Base-by-base conservation (phyloP, 2,113 vertebrate genomes). In the Onychostruthus taczanowskii region DNA sequence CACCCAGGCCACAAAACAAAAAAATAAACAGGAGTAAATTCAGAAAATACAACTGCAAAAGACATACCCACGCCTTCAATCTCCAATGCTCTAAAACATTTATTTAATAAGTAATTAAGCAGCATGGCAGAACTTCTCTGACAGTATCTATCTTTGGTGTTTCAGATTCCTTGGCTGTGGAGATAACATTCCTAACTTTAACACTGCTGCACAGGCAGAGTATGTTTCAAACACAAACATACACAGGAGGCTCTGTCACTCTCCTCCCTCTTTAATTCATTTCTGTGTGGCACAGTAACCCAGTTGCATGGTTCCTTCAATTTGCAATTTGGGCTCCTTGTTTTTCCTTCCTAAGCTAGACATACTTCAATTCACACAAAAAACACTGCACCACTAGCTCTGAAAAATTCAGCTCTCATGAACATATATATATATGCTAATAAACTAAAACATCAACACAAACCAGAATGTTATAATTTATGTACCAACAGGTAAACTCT, bases 271-370 rank as follows among this genome's bases (percentile, higher is more conserved):
- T 64, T 78, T 52, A 44, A 75, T 13, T 19, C 52, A 58, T 53
- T 53, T 46, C 27, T 53, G 23, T 15, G 49, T 77, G 88, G 75
- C 92, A 93, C 59, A 90, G 90, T 94, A 92, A 96, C 82, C 66
- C 75, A 93, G 11, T 43, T 94, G 67, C 33, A 87, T 1, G 63
- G 72, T 59, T 92, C 26, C 27, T 83, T 37, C 39, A 66, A 6
- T 33, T 22, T 1, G 17, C 20, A 77, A 68, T 50, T 35, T 59
- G 43, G 59, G 59, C 68, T 50, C 15, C 28, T 6, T 58, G 21
- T 4, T 82, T 53, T 46, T 55, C 47, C 8, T 67, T 47, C 43
- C 55, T 59, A 5, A 24, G 53, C 43, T 27, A 78, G 26, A 70
- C 24, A 63, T 35, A 44, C 24, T 61, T 58, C 49, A 77, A 21